Conservation (phyloP, 2,888 invertebrate species). For the Calameuta pallipes region DNA sequence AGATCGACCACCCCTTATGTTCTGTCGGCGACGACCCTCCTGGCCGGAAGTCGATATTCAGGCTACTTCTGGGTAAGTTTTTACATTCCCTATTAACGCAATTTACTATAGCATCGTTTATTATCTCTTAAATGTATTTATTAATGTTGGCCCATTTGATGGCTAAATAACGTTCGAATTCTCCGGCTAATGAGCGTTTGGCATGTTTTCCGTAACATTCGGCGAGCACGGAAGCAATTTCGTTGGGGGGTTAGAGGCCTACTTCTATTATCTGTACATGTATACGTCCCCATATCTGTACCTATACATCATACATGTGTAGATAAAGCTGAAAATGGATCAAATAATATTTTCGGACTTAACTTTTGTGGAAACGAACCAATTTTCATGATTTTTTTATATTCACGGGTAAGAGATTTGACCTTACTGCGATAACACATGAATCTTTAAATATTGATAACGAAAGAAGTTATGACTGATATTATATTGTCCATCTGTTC, state of each 20-base stretch:
- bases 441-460: too few relatives aligned
- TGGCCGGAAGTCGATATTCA: constrained; percentile 90
- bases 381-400: too few relatives aligned
- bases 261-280: not conserved
- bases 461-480: too few relatives aligned
- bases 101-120: not conserved
- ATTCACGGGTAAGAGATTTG: too few relatives aligned
- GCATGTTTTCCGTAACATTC: not conserved
- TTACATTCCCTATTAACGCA: not conserved
- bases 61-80: constrained; percentile 83
- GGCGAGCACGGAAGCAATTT: not conserved
- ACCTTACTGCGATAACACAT: too few relatives aligned
- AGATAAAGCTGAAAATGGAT: too few relatives aligned
- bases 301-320: too few relatives aligned
- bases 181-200: not conserved
- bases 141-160: not conserved
- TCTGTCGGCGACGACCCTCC: constrained; percentile 81
- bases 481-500: too few relatives aligned
- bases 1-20: constrained; percentile 77
- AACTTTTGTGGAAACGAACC: too few relatives aligned
- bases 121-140: not conserved
- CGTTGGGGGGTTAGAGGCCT: not conserved
- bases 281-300: too few relatives aligned
- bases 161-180: not conserved
- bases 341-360: too few relatives aligned